A percentile compares a stretch with the other conserved stretches of the same genome.
Evolutionary conservation across 1,140 invertebrate species (phyloP).

Genomic region (Patella vulgata): DNA sequence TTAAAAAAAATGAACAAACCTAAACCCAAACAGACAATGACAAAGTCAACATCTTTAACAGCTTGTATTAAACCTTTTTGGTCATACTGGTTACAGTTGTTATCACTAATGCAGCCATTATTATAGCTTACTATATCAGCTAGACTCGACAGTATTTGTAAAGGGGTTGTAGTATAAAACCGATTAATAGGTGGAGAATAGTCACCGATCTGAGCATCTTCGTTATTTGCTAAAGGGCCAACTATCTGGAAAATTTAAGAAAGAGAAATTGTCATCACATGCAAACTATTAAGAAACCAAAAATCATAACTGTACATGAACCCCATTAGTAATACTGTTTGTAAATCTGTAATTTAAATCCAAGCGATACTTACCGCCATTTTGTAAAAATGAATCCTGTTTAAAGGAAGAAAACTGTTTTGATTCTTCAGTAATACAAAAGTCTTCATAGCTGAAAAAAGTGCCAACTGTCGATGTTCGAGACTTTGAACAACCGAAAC

Average conservation of each 20-base stretch:
- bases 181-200: slow-evolving; percentile 41
- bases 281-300: no score
- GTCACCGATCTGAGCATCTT: slow-evolving; percentile 43
- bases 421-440: slow-evolving; percentile 60
- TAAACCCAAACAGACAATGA: no score
- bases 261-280: no score
- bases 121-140: slow-evolving; percentile 14
- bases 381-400: no score
- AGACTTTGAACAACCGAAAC: slow-evolving; percentile 47
- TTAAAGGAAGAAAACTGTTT: slow-evolving; percentile 29
- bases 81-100: slow-evolving; percentile 38
- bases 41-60: slow-evolving; percentile 30
- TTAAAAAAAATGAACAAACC: no score
- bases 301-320: no score
- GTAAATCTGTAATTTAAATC: no score
- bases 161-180: slow-evolving; percentile 36
- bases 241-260: slow-evolving; percentile 39
- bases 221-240: slow-evolving; percentile 55
- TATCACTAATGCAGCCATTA: slow-evolving; percentile 42
- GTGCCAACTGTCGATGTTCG: slow-evolving; percentile 47
- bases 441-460: slow-evolving; percentile 46
- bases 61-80: slow-evolving; percentile 11
- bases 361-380: no score
- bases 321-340: no score
- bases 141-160: slow-evolving; percentile 23